phyloP scores from a whole-genome alignment of 2,113 vertebrate species.

The Uropsilus gracilis region DNA sequence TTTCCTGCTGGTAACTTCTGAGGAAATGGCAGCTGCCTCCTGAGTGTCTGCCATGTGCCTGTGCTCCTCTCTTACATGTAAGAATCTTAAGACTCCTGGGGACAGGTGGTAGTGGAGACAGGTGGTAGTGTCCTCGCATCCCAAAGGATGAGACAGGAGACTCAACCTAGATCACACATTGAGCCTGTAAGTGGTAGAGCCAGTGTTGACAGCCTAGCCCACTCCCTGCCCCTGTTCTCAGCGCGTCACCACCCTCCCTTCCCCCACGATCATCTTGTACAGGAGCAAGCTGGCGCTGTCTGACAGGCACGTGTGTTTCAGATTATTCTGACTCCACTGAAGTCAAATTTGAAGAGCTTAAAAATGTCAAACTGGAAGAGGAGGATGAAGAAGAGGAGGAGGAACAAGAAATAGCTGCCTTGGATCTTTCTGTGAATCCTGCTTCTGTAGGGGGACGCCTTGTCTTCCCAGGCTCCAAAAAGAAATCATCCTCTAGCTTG shows the following conservation, averaged over 20 bases:
- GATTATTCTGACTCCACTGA: slow-evolving; percentile 80
- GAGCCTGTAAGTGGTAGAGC: neutral
- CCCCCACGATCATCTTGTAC: neutral
- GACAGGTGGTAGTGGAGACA: neutral
- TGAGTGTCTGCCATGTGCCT: neutral
- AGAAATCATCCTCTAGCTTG: slow-evolving; percentile 70
- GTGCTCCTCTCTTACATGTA: fast-evolving
- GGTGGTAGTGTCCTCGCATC: neutral
- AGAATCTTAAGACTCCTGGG: neutral
- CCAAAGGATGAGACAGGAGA: neutral
- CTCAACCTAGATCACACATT: neutral
- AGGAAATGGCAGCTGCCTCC: neutral
- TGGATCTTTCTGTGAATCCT: slow-evolving; percentile 87
- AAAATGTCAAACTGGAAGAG: slow-evolving; percentile 84
- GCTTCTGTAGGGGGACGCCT: slow-evolving; percentile 60
- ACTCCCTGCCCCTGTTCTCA: fast-evolving
- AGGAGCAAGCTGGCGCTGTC: neutral
- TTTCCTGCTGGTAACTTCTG: neutral
- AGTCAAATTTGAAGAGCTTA: slow-evolving; percentile 87
- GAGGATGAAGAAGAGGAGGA: slow-evolving; percentile 82
- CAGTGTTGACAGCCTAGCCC: neutral
- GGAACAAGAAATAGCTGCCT: slow-evolving; percentile 79
- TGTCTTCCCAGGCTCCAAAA: slow-evolving; percentile 71
- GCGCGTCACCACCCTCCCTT: neutral
- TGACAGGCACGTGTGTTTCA: slow-evolving; percentile 75